A percentile compares a stretch with the other conserved stretches of the same genome.
These are phyloP conservation scores for Villa cingulata DNA, from an alignment of 2,888 invertebrate genomes.

Conservation along the genomic window DNA sequence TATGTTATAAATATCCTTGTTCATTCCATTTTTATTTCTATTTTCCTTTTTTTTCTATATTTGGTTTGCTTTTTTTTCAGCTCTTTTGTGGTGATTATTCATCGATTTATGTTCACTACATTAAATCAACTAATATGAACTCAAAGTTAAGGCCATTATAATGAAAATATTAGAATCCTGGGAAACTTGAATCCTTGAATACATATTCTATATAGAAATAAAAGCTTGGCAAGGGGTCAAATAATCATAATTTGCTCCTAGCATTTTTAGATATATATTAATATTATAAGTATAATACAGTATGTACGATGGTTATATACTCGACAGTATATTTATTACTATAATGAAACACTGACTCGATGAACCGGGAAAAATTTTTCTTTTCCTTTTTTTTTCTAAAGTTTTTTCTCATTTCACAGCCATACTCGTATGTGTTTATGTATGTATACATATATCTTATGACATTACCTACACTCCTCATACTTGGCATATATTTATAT, in stretches of 20 bases:
- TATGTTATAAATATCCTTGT: too few relatives aligned
- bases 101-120: constrained; percentile 32
- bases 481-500: too few relatives aligned
- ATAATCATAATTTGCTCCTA: constrained; percentile 13
- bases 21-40: too few relatives aligned
- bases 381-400: constrained; percentile 2
- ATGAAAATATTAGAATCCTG: not conserved
- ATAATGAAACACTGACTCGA: constrained; percentile 15
- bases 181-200: too few relatives aligned
- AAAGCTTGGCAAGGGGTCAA: constrained; percentile 10
- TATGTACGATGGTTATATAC: not conserved
- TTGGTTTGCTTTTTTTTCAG: too few relatives aligned
- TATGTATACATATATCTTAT: not conserved
- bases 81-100: constrained; percentile 11
- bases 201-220: too few relatives aligned
- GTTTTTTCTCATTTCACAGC: not conserved
- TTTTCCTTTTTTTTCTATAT: too few relatives aligned
- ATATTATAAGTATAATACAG: not conserved
- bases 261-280: not conserved
- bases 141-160: constrained; percentile 15
- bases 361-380: constrained; percentile 14
- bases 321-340: constrained; percentile 13
- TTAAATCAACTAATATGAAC: constrained; percentile 35
- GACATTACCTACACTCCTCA: too few relatives aligned
- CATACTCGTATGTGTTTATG: not conserved